phyloP scores from a whole-genome alignment of 2,888 invertebrate genomes.

The Lymantria monacha region DNA sequence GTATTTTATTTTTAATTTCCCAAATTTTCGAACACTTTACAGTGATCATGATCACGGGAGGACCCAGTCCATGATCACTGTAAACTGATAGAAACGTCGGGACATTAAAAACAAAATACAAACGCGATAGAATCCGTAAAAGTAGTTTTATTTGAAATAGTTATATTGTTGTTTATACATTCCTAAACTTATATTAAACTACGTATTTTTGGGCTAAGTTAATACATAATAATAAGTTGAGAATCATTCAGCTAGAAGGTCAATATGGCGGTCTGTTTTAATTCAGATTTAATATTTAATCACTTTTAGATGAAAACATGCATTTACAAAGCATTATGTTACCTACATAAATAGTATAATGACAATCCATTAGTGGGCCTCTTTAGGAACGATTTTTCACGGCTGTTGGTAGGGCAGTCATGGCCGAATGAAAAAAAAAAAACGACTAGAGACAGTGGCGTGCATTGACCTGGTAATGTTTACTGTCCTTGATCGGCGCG shows the following conservation, averaged over 20 bases:
- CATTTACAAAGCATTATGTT: constrained; percentile 14
- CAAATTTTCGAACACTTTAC: too few relatives aligned
- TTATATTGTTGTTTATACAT: too few relatives aligned
- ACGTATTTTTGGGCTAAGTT: constrained; percentile 10
- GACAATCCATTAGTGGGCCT: constrained; percentile 46
- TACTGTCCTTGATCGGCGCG: constrained; percentile 76
- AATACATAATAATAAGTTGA: too few relatives aligned
- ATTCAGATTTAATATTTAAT: neutral
- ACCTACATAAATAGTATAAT: constrained; percentile 23
- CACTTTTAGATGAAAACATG: constrained; percentile 26
- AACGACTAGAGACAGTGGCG: constrained; percentile 68
- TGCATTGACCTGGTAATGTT: constrained; percentile 79
- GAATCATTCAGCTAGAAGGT: too few relatives aligned
- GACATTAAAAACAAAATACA: too few relatives aligned
- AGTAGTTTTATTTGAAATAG: too few relatives aligned
- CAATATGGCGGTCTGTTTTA: too few relatives aligned
- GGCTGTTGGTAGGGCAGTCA: constrained; percentile 59
- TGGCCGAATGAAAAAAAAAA: constrained; percentile 58
- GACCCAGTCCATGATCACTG: too few relatives aligned
- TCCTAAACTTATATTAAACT: neutral
- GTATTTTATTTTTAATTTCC: too few relatives aligned
- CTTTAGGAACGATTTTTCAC: constrained; percentile 45
- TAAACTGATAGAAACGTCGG: too few relatives aligned
- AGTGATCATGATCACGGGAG: too few relatives aligned
- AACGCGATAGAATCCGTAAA: too few relatives aligned